Percentiles rank a stretch among this genome's conserved stretches.
These are phyloP conservation scores for Intellagama lesueurii DNA, from an alignment of 2,797 vertebrate genomes.

Conservation along the genomic window DNA sequence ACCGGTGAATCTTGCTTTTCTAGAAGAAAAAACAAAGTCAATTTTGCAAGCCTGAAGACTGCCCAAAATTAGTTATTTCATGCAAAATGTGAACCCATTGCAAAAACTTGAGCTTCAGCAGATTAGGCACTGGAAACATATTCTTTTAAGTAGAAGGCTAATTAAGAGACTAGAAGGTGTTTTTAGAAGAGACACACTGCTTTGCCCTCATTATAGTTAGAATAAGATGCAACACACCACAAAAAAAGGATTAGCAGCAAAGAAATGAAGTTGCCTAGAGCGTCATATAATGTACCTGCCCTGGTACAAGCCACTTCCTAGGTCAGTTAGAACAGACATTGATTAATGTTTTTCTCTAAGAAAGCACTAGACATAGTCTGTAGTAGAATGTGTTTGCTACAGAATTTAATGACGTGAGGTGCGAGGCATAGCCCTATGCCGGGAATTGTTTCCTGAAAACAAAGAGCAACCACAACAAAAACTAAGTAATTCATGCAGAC, in stretches of 20 bases:
- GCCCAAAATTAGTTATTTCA: background rate
- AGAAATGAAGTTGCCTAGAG: slow-evolving; percentile 42
- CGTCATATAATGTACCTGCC: slow-evolving; percentile 44
- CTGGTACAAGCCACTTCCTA: slow-evolving; percentile 23
- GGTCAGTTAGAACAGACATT: slow-evolving; percentile 43
- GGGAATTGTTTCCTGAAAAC: slow-evolving; percentile 5
- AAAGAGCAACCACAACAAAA: slow-evolving; percentile 31
- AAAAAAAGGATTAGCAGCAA: slow-evolving; percentile 38
- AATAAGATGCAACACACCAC: slow-evolving; percentile 9
- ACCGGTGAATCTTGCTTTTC: background rate
- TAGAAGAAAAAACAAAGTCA: background rate
- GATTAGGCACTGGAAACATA: slow-evolving; percentile 37
- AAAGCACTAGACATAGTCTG: slow-evolving; percentile 39
- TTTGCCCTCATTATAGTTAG: background rate
- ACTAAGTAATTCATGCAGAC: background rate
- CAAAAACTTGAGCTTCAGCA: background rate
- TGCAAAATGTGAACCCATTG: background rate
- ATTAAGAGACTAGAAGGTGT: slow-evolving; percentile 21
- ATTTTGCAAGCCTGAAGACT: background rate
- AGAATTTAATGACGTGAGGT: slow-evolving; percentile 33
- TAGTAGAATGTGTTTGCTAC: slow-evolving; percentile 43
- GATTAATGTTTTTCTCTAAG: slow-evolving; percentile 33
- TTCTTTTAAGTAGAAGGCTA: slow-evolving; percentile 45
- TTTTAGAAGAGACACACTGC: slow-evolving; percentile 25
- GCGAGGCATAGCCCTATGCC: background rate